A percentile compares a stretch with the other conserved stretches of the same genome.
phyloP scores from a whole-genome alignment of 2,888 invertebrate genomes.

The Smittia sp. region DNA sequence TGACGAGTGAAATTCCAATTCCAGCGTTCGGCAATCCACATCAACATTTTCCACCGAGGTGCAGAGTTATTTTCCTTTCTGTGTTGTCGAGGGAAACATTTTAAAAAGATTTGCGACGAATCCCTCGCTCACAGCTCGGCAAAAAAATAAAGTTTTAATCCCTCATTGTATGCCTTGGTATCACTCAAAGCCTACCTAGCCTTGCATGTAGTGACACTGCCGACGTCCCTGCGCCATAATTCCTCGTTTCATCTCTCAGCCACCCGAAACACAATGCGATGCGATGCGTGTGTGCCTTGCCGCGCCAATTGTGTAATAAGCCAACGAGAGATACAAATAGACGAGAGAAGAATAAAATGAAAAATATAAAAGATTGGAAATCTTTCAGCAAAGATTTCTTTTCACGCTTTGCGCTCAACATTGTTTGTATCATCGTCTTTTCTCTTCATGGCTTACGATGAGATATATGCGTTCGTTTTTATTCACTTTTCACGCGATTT shows the following conservation, averaged over 20 bases:
- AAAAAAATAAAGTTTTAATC: not conserved
- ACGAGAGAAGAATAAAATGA: conserved; percentile 12
- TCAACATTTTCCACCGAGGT: not conserved
- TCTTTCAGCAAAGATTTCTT: conserved; percentile 17
- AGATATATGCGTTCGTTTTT: conserved; percentile 25
- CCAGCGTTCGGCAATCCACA: not conserved
- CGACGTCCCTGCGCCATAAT: conserved; percentile 5
- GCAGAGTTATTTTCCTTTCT: conserved; percentile 5
- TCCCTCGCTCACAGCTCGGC: not conserved
- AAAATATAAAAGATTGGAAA: conserved; percentile 10
- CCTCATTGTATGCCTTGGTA: not conserved
- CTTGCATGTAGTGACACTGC: not conserved
- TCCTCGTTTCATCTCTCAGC: not conserved
- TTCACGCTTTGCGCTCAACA: not conserved
- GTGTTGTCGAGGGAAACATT: not conserved
- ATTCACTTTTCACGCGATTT: conserved; percentile 40
- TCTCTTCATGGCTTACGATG: conserved; percentile 12
- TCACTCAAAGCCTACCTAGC: too few relatives aligned
- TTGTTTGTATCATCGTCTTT: conserved; percentile 2
- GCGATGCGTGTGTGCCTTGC: conserved; percentile 25
- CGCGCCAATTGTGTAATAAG: conserved; percentile 36
- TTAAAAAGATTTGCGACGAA: not conserved
- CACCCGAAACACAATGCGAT: conserved; percentile 10
- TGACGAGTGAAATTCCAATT: not conserved
- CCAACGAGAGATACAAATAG: not conserved